These are phyloP conservation scores for Pterostichus madidus DNA, from an alignment of 2,888 invertebrate genomes.

Conservation along the genomic window DNA sequence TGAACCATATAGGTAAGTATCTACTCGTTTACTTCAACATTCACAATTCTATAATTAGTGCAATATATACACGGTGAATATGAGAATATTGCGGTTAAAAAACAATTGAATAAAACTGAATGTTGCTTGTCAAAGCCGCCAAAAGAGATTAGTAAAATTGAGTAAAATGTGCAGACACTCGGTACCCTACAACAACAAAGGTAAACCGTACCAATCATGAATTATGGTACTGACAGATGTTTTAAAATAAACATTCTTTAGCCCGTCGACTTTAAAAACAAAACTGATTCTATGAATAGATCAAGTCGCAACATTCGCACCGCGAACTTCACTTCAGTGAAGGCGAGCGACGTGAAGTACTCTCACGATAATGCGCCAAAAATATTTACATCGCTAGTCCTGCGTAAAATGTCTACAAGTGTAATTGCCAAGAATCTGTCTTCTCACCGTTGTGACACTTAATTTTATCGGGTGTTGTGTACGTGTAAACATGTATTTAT, in stretches of 20 bases:
- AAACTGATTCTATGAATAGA: constrained; percentile 25
- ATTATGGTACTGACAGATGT: constrained; percentile 33
- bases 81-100: too few species aligned
- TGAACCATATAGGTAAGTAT: too few species aligned
- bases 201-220: constrained; percentile 21
- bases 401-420: constrained; percentile 35
- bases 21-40: too few species aligned
- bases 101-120: too few species aligned
- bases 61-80: too few species aligned
- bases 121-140: too few species aligned
- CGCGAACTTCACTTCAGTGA: neutral
- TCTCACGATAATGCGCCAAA: constrained; percentile 30
- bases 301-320: constrained; percentile 7
- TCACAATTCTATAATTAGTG: too few species aligned
- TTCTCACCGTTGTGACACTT: constrained; percentile 18
- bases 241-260: constrained; percentile 49
- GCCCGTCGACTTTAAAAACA: constrained; percentile 22
- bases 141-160: too few species aligned
- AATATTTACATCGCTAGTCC: constrained; percentile 29
- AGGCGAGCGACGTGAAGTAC: constrained; percentile 1
- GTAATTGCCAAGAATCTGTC: constrained; percentile 55
- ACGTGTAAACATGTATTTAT: constrained; percentile 32
- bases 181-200: neutral
- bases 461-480: constrained; percentile 22
- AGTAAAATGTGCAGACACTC: too few species aligned